Percentiles rank a stretch among this genome's conserved stretches.
phyloP scores from a whole-genome alignment of 2,888 invertebrate genomes.

The Brachypalpus laphriformis region DNA sequence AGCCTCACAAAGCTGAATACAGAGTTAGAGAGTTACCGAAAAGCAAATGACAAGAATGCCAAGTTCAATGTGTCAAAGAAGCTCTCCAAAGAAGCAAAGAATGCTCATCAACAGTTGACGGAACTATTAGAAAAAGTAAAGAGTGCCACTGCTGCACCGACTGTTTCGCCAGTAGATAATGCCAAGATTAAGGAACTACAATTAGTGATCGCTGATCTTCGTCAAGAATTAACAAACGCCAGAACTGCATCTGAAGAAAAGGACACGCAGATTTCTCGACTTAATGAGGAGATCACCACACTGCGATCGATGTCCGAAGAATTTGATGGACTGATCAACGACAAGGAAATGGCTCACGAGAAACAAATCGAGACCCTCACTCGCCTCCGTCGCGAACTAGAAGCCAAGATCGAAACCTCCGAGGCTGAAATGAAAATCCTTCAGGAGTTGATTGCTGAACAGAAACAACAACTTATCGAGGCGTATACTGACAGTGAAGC shows the following conservation, averaged over 20 bases:
- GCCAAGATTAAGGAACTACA: constrained; percentile 80
- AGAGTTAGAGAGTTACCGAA: constrained; percentile 81
- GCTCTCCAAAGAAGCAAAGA: constrained; percentile 81
- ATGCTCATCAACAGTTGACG: constrained; percentile 79
- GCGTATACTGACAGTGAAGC: constrained; percentile 80
- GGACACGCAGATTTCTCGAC: constrained; percentile 83
- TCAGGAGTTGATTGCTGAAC: constrained; percentile 80
- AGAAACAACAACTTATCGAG: constrained; percentile 82
- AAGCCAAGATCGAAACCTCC: constrained; percentile 77
- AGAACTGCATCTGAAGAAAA: constrained; percentile 83
- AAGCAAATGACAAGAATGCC: constrained; percentile 80
- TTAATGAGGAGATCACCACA: constrained; percentile 80
- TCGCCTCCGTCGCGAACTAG: constrained; percentile 78
- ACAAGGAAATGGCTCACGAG: constrained; percentile 79
- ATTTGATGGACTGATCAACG: constrained; percentile 77
- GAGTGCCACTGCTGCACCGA: constrained; percentile 78
- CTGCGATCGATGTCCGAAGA: constrained; percentile 77
- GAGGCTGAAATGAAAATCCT: constrained; percentile 81
- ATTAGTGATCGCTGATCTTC: constrained; percentile 83
- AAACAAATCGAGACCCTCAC: constrained; percentile 79
- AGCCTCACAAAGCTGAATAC: constrained; percentile 79
- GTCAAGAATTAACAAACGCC: constrained; percentile 83
- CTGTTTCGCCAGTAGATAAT: constrained; percentile 71
- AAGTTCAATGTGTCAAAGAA: constrained; percentile 81
- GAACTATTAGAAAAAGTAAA: constrained; percentile 80